Evolutionary conservation across 2,888 invertebrate genomes (phyloP), one percentile per base, ranked within the genome.

Genomic region (Marronus borbonicus): DNA sequence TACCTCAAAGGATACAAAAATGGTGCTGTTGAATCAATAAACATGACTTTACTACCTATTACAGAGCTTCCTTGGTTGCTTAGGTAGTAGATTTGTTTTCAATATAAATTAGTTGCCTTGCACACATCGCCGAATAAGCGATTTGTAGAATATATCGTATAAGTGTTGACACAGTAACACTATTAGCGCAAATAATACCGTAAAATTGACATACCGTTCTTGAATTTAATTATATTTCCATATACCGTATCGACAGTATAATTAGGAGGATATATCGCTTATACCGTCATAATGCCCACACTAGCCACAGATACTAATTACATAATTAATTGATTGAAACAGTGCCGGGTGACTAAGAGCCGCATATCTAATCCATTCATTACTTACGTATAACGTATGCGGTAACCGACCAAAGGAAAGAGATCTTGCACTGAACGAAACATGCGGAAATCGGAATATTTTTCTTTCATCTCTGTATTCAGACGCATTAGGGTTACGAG

Each of bases 401-500:
- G 20, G 39, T 28, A 24, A 14, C 31, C 72, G 24, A 44, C 2
- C 17, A 52, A 36, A 60, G 24, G 58, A 74, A 74, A 49, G 31
- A 60, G 5, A 44, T 14, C 20, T 74, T 62, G 60, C 20, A 24
- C 58, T 24, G 44, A 44, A 49, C 28, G 62, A 74, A 24, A 49
- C 60, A 74, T 74, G 72, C 72, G 72, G 72, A 74, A 74, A 74
- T 55, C 20, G 20, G 44, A 60, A 60, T 44, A 14, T 24, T 44
- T 60, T 74, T 74, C 72, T 60, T 60, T 60, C 20, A 74, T 74
- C 72, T 44, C 24, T 39, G 24, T 60, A 49, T 74, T 60, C 14
- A 49, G 24, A 60, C 62, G 44, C 60, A 74, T 74, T 74, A 74
- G 49, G 72, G 72, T 74, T 60, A 74, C 44, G 72, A 49, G 62